These are phyloP conservation scores for Halocynthia aurantium DNA, from an alignment of 23 tunicate species.

Conservation along the genomic window DNA sequence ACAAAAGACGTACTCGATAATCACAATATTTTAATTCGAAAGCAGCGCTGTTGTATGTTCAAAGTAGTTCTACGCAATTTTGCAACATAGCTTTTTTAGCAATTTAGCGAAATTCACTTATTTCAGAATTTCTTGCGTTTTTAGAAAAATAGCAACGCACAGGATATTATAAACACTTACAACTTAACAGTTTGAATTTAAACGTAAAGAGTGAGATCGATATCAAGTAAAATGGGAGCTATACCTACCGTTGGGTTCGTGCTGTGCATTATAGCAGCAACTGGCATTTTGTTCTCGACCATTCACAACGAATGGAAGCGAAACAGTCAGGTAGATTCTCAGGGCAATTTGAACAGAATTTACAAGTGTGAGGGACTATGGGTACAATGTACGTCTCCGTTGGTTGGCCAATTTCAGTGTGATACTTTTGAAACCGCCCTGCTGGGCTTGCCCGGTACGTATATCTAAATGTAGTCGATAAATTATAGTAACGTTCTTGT, in stretches of 20 bases:
- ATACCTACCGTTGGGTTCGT: slow-evolving; percentile 26
- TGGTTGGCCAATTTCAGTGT: slow-evolving; percentile 62
- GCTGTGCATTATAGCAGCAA: slow-evolving; percentile 20
- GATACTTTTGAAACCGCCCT: slow-evolving; percentile 57
- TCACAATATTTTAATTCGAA: too few relatives aligned
- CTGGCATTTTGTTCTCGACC: slow-evolving; percentile 71
- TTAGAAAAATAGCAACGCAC: background rate
- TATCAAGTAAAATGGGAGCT: slow-evolving; percentile 21
- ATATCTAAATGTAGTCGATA: too few relatives aligned
- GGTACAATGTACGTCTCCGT: slow-evolving; percentile 71
- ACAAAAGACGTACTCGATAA: too few relatives aligned
- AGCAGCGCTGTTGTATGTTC: too few relatives aligned
- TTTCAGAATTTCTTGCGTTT: background rate
- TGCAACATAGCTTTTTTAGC: background rate
- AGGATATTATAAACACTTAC: background rate
- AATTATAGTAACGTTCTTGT: too few relatives aligned
- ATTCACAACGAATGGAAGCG: slow-evolving; percentile 74
- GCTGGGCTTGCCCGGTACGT: slow-evolving; percentile 44
- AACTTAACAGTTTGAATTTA: background rate
- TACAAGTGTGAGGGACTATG: slow-evolving; percentile 70
- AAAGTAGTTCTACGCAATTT: too few relatives aligned
- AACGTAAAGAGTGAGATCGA: background rate
- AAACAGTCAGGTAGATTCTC: slow-evolving; percentile 64
- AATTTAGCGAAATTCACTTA: background rate
- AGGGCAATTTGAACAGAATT: slow-evolving; percentile 40